A percentile compares a stretch with the other conserved stretches of the same genome.
phyloP scores from a whole-genome alignment of 2,888 invertebrate species.

The Carterocephalus palaemon region DNA sequence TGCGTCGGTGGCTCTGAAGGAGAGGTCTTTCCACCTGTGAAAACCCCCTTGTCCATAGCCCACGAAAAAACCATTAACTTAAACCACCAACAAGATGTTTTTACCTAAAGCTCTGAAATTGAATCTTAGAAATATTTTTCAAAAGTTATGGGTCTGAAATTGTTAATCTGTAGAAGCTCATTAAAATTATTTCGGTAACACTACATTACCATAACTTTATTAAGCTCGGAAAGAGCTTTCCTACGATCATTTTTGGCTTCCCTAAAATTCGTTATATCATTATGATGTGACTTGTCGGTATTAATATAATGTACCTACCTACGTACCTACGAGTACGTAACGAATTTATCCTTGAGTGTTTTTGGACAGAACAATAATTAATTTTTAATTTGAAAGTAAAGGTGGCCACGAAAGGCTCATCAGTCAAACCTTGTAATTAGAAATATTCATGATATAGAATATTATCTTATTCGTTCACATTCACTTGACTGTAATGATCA shows the following conservation, averaged over 20 bases:
- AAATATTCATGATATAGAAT: too few relatives aligned
- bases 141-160: not conserved
- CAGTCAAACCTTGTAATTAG: too few relatives aligned
- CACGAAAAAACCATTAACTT: too few relatives aligned
- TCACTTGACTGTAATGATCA: too few relatives aligned
- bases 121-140: not conserved
- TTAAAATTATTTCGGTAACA: constrained; percentile 2
- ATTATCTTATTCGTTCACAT: too few relatives aligned
- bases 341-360: constrained; percentile 1
- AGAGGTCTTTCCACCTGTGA: too few relatives aligned
- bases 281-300: not conserved
- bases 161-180: not conserved
- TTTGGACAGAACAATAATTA: not conserved
- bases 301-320: too few relatives aligned
- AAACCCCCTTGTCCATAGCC: too few relatives aligned
- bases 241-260: constrained; percentile 1
- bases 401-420: not conserved
- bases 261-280: constrained; percentile 2
- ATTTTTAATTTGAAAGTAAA: not conserved
- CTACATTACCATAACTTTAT: constrained; percentile 1
- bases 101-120: too few relatives aligned
- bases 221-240: constrained; percentile 7
- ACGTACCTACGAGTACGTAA: too few relatives aligned
- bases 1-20: too few relatives aligned
- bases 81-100: too few relatives aligned